Base-by-base conservation (phyloP, 2,113 vertebrate genomes). In the Prolemur simus region DNA sequence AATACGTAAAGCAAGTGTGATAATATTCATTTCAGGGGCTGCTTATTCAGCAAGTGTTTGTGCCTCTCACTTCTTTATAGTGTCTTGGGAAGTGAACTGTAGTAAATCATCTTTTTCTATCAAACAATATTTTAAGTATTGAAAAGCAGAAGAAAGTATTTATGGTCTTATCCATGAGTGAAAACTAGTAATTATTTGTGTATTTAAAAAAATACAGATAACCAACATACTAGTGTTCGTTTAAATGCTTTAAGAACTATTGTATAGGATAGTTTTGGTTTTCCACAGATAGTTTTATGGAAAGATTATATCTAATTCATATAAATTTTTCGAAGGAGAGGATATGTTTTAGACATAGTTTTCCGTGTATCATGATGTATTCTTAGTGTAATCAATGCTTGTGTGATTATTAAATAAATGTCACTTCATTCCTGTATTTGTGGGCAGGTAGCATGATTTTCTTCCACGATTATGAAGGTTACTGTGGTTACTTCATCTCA, bases 231-330 rank as follows among this genome's bases (percentile, higher is more conserved):
- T 77, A 45, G 21, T 13, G 94, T 93, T 86, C 32, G 12, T 91
- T 94, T 84, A 92, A 92, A 64, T 84, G 2, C 71, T 87, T 93
- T 89, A 56, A 84, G 47, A 37, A 93, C 18, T 87, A 25, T n/a
- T 14, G 54, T 87, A 42, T 8, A 54, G 27, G 6, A 37, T 8
- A 63, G n/a, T 81, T n/a, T 85, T 93, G 32, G 20, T 83, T 80
- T 37, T 80, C 11, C 17, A 37, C 6, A 80, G 47, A 56, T 78
- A 34, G 27, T 93, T 83, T 63, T 76, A 9, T 74, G 60, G 25
- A 63, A 63, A 63, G 11, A 56, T 56, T 56, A 56, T 78, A 52
- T 39, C 69, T 54, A 73, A 45, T 74, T 90, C 8, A 39, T 82
- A 34, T 71, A 84, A 8, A 10, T 8, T 45, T 94, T 82, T 42